phyloP scores from a whole-genome alignment of 2,113 vertebrate species.

The Sprattus sprattus region DNA sequence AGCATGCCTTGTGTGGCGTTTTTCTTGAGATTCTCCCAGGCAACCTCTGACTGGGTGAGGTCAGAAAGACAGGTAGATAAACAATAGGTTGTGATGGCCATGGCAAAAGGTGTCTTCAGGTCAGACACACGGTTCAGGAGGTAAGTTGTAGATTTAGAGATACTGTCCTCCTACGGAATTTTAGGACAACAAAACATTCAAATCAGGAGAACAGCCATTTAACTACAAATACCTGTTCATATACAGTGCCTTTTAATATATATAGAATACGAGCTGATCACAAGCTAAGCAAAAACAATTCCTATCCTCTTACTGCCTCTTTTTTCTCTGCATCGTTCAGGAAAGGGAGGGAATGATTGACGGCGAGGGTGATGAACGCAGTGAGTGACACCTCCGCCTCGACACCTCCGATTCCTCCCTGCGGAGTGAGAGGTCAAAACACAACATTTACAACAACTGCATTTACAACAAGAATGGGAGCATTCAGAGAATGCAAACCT shows the following conservation, averaged over 20 bases:
- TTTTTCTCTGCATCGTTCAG: slow-evolving; percentile 7
- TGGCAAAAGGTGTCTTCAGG: slow-evolving; percentile 66
- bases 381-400: slow-evolving; percentile 70
- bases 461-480: too few species aligned
- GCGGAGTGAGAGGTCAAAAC: neutral
- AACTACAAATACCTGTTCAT: neutral
- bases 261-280: neutral
- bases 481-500: too few species aligned
- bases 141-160: slow-evolving; percentile 64
- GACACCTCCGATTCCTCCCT: slow-evolving; percentile 67
- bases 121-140: slow-evolving; percentile 54
- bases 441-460: slow-evolving; percentile 18
- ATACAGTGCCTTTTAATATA: neutral
- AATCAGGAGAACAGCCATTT: neutral
- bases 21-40: slow-evolving; percentile 61
- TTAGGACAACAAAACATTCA: neutral
- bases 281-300: neutral
- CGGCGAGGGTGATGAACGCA: slow-evolving; percentile 76
- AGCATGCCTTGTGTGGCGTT: slow-evolving; percentile 47
- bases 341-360: slow-evolving; percentile 61
- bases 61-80: slow-evolving; percentile 63
- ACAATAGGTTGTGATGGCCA: slow-evolving; percentile 76
- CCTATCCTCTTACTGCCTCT: slow-evolving; percentile 36
- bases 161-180: slow-evolving; percentile 58
- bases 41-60: slow-evolving; percentile 41